Evolutionary conservation across 2,888 invertebrate genomes (phyloP).

Genomic region (Cosmorhoe ocellata): DNA sequence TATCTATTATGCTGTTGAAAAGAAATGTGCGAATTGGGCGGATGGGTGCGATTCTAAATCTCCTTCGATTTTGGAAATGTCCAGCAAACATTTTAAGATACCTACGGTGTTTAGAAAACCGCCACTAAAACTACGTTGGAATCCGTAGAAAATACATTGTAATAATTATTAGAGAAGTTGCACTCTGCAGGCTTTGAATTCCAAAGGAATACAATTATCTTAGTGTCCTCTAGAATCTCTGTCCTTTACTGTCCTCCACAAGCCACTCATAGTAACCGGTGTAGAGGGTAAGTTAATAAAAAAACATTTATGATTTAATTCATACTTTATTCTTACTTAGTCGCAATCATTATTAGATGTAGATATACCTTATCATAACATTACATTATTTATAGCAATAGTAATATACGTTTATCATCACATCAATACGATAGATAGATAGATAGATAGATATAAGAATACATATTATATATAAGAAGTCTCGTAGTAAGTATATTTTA

Average conservation of each 20-base stretch:
- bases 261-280: too few species aligned
- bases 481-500: constrained; percentile 16
- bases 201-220: too few species aligned
- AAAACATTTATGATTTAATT: constrained; percentile 9
- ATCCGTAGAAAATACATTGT: neutral
- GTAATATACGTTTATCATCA: constrained; percentile 6
- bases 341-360: constrained; percentile 26
- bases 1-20: constrained; percentile 32
- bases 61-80: constrained; percentile 1
- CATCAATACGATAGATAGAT: constrained; percentile 12
- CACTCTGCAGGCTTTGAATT: too few species aligned
- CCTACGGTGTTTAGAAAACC: neutral
- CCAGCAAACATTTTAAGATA: neutral
- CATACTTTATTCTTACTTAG: constrained; percentile 28
- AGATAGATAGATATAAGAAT: constrained; percentile 18
- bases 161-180: too few species aligned
- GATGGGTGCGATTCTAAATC: constrained; percentile 15
- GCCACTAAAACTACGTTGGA: neutral
- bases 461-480: constrained; percentile 16
- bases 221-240: too few species aligned
- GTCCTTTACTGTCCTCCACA: too few species aligned
- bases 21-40: constrained; percentile 29
- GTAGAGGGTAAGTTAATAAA: neutral
- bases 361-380: constrained; percentile 21
- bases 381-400: constrained; percentile 10